phyloP scores from a whole-genome alignment of 2,113 vertebrate genomes.

The Sciurus niger region DNA sequence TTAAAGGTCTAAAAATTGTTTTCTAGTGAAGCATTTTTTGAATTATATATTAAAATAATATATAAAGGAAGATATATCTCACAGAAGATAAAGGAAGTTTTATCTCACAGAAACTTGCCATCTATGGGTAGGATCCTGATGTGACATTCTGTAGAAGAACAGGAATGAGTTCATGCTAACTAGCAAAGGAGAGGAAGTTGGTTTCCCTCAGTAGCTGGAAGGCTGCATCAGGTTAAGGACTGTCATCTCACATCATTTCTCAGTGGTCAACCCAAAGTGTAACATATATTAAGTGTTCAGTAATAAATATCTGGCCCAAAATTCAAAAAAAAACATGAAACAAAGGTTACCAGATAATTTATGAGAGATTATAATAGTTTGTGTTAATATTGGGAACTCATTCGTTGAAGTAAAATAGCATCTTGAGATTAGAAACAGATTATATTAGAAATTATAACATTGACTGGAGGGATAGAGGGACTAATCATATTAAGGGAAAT shows the following conservation, averaged over 20 bases:
- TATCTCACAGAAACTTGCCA: neutral
- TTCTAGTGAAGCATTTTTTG: no score
- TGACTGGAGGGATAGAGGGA: no score
- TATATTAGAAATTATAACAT: neutral
- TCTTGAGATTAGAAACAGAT: neutral
- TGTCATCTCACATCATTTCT: neutral
- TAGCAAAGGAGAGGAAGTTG: neutral
- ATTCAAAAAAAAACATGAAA: constrained; percentile 25
- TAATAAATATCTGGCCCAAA: neutral
- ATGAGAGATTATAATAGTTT: neutral
- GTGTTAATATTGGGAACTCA: neutral
- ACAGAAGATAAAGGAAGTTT: neutral
- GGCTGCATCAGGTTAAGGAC: neutral
- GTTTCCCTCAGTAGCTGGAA: neutral
- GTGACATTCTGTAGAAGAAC: neutral
- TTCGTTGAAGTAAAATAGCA: neutral
- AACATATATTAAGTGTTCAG: neutral
- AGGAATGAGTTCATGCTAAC: neutral
- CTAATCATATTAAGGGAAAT: no score
- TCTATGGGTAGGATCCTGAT: neutral
- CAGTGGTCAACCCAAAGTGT: neutral
- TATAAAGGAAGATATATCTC: no score
- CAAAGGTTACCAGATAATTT: neutral
- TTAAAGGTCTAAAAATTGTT: no score
- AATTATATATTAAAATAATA: no score